Conservation (phyloP, 1,140 invertebrate genomes). For the Nasonia vitripennis region DNA sequence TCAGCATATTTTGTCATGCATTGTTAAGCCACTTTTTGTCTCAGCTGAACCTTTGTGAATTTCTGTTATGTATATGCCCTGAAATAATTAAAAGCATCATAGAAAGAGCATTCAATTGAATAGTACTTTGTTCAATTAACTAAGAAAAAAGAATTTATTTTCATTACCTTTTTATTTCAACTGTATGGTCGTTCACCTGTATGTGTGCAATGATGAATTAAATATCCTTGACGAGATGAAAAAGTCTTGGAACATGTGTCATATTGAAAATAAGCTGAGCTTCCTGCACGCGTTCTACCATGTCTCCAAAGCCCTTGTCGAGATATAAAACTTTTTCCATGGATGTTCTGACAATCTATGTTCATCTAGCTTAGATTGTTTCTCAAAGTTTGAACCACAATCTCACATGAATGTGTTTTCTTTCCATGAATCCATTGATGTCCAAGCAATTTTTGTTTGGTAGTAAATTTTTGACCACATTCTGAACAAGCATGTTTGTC, state of each 20-base stretch:
- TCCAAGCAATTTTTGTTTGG: conserved; percentile 75
- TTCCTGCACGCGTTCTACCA: conserved; percentile 72
- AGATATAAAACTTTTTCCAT: conserved; percentile 73
- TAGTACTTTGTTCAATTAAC: too few species aligned
- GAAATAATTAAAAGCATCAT: too few species aligned
- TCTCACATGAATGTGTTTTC: conserved; percentile 73
- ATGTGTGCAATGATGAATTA: conserved; percentile 80
- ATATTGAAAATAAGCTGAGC: conserved; percentile 77
- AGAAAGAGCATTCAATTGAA: too few species aligned
- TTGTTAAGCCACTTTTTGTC: too few species aligned
- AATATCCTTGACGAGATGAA: conserved; percentile 80
- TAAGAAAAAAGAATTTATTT: too few species aligned
- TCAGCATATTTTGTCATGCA: too few species aligned
- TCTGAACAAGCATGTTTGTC: conserved; percentile 72
- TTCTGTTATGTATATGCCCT: too few species aligned
- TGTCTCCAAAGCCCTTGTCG: conserved; percentile 74
- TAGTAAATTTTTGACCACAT: conserved; percentile 74
- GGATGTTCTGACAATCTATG: conserved; percentile 72
- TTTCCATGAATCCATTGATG: conserved; percentile 76
- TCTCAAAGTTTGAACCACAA: conserved; percentile 73
- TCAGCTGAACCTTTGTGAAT: too few species aligned
- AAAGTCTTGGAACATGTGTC: too few species aligned
- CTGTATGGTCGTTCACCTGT: conserved; percentile 81
- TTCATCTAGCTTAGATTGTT: conserved; percentile 70
- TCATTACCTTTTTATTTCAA: conserved; percentile 68